These are phyloP conservation scores for Pluvialis apricaria DNA, from an alignment of 2,113 vertebrate genomes.

Conservation along the genomic window DNA sequence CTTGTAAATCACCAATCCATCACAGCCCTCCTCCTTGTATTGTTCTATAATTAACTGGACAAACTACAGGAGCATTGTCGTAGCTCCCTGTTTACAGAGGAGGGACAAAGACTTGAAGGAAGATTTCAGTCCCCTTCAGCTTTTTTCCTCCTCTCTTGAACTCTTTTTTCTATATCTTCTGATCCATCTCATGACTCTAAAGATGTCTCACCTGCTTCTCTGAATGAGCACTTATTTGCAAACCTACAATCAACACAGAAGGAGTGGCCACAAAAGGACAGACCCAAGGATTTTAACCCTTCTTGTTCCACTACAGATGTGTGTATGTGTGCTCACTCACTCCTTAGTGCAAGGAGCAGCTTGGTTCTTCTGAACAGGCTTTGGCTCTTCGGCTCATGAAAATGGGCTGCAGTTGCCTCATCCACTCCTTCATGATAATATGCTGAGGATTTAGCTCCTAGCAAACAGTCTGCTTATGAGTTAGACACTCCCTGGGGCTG, in stretches of 20 bases:
- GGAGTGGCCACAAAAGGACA: background rate
- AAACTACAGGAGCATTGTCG: constrained; percentile 63
- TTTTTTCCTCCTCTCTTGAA: constrained; percentile 20
- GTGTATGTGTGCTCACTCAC: background rate
- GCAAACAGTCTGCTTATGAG: background rate
- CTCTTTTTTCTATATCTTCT: constrained; percentile 24
- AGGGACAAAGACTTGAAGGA: constrained; percentile 47
- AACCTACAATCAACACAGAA: constrained; percentile 5
- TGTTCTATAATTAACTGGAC: constrained; percentile 78
- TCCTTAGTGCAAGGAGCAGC: background rate
- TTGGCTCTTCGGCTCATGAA: background rate
- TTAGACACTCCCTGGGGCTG: background rate
- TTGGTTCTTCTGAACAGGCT: background rate
- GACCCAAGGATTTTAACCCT: constrained; percentile 16
- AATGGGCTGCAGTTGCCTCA: background rate
- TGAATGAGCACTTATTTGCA: constrained; percentile 20
- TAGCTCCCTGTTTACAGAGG: constrained; percentile 9
- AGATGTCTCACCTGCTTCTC: constrained; percentile 26
- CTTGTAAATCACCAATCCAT: constrained; percentile 84
- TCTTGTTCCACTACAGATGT: background rate
- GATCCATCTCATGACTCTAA: constrained; percentile 35
- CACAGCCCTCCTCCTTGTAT: constrained; percentile 73
- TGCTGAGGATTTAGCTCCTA: background rate
- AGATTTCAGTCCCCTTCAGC: constrained; percentile 8
- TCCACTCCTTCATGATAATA: background rate